Evolutionary conservation across 2,797 vertebrate genomes (phyloP).

Genomic region (Morelia viridis): DNA sequence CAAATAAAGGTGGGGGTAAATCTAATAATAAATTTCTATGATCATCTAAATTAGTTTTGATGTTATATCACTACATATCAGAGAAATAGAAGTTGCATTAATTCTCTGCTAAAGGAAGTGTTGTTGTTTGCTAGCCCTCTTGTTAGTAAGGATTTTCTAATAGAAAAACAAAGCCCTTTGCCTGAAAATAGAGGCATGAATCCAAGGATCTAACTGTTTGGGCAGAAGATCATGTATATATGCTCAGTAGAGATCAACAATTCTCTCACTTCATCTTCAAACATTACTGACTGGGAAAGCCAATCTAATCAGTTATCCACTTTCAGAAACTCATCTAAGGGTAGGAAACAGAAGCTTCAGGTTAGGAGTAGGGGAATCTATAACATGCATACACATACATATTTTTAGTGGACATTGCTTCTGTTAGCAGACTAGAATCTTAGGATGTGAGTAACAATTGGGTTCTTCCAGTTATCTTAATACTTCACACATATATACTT

Average conservation of each 20-base stretch:
- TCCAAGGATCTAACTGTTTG: not conserved
- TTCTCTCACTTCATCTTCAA: not conserved
- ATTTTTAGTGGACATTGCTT: not conserved
- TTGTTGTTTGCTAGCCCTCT: not conserved
- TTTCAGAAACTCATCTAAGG: not conserved
- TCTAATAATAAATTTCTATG: not conserved
- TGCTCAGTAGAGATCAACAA: not conserved
- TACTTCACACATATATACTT: not conserved
- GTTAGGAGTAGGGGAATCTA: no score
- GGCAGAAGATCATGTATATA: not conserved
- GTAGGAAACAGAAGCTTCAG: not conserved
- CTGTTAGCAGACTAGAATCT: not conserved
- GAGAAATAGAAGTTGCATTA: not conserved
- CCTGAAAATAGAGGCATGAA: not conserved
- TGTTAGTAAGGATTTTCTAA: not conserved
- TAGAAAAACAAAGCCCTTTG: not conserved
- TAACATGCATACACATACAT: not conserved
- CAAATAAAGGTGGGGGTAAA: not conserved
- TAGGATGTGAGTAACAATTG: not conserved
- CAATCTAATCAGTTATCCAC: not conserved
- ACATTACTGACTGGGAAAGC: not conserved
- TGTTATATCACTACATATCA: not conserved
- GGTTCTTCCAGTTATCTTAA: not conserved
- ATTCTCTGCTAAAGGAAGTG: not conserved
- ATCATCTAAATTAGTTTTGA: not conserved